These are phyloP conservation scores for Rhipidura dahli DNA, from an alignment of 2,113 vertebrate species.

Conservation along the genomic window DNA sequence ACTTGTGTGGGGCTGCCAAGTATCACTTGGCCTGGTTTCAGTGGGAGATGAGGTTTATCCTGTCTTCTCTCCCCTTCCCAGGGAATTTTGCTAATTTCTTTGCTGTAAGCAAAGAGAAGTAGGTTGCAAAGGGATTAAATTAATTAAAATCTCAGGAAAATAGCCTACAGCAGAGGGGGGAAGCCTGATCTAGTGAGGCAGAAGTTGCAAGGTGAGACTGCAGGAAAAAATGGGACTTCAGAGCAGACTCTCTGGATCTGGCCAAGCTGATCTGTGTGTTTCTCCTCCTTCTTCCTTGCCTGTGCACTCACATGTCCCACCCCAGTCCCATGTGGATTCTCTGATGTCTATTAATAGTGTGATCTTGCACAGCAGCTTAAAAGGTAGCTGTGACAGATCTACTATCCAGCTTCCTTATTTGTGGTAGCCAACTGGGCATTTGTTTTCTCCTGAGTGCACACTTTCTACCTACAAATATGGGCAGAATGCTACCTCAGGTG, in stretches of 20 bases:
- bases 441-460: background rate
- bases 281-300: background rate
- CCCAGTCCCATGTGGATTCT: background rate
- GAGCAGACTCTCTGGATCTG: background rate
- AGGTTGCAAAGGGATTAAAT: background rate
- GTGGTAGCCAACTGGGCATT: background rate
- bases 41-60: background rate
- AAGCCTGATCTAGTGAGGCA: background rate
- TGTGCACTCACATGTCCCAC: accelerated
- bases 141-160: background rate
- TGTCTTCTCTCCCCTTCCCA: background rate
- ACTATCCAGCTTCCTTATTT: background rate
- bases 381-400: background rate
- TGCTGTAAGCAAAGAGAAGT: background rate
- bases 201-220: background rate
- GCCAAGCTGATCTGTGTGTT: background rate
- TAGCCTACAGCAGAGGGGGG: background rate
- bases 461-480: background rate
- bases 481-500: background rate
- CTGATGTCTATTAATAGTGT: background rate
- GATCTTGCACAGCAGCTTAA: background rate
- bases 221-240: background rate
- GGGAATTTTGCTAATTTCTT: background rate
- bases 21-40: background rate
- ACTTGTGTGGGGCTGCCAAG: background rate